A percentile compares a stretch with the other conserved stretches of the same genome.
These are phyloP conservation scores for Chaetorhynchus papuensis DNA, from an alignment of 2,113 vertebrate genomes.

Conservation along the genomic window DNA sequence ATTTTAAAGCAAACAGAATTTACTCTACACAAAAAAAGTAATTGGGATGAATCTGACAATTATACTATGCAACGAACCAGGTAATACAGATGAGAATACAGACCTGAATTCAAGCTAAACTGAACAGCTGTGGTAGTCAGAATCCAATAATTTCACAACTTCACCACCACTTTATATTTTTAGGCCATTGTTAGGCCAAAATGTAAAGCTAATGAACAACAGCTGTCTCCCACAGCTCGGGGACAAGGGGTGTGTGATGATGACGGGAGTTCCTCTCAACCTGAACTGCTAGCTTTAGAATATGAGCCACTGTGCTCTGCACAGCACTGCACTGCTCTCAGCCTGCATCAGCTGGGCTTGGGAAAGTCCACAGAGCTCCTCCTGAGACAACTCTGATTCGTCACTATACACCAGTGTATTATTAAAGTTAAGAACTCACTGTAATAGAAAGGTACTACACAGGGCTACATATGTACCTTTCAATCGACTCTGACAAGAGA, in stretches of 20 bases:
- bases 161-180: not conserved
- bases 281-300: not conserved
- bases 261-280: rapidly evolving
- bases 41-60: not conserved
- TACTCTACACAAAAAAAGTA: not conserved
- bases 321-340: not conserved
- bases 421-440: not conserved
- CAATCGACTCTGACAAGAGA: not conserved
- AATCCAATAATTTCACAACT: not conserved
- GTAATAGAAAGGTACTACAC: not conserved
- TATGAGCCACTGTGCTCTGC: not conserved
- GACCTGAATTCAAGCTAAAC: not conserved
- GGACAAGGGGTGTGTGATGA: not conserved
- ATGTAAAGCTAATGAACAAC: not conserved
- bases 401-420: not conserved
- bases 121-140: not conserved
- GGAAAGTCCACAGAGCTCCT: not conserved
- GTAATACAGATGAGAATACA: not conserved
- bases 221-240: not conserved
- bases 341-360: not conserved
- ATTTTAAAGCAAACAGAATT: not conserved
- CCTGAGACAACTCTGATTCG: not conserved
- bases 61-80: not conserved
- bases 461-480: not conserved
- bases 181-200: not conserved